Conservation (phyloP, 2,113 vertebrate species). For the Burhinus bistriatus region DNA sequence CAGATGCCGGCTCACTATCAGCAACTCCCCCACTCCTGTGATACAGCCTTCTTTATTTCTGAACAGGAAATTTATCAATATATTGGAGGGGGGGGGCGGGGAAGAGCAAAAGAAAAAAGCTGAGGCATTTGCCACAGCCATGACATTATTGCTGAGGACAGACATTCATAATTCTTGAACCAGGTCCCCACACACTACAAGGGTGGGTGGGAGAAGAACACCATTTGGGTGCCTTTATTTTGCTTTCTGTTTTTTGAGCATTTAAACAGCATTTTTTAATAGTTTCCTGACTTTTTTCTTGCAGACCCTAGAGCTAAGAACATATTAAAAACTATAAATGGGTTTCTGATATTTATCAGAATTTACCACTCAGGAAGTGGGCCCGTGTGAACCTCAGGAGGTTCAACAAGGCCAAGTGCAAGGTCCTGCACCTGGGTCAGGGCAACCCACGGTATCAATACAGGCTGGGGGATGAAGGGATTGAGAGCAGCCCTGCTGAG, state of each 20-base stretch:
- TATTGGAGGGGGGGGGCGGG: accelerated
- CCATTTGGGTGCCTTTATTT: not conserved
- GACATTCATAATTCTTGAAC: not conserved
- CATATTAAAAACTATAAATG: not conserved
- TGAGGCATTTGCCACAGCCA: not conserved
- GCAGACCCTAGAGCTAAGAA: not conserved
- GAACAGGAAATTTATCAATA: not conserved
- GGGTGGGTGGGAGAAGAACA: not conserved
- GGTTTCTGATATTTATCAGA: not conserved
- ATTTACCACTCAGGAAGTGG: not conserved
- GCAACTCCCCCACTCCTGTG: not conserved
- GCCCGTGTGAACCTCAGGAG: not conserved
- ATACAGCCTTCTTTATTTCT: not conserved
- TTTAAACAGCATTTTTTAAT: not conserved
- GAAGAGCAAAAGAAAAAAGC: not conserved
- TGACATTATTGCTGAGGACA: not conserved
- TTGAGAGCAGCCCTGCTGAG: not conserved
- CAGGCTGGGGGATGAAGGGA: not conserved
- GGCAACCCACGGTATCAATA: not conserved
- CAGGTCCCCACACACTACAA: not conserved
- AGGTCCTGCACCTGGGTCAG: not conserved
- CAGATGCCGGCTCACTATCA: not conserved
- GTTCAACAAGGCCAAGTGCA: not conserved
- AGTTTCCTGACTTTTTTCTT: not conserved
- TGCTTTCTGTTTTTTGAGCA: not conserved